phyloP scores from a whole-genome alignment of 2,888 invertebrate genomes.

The Eudasyphora cyanicolor region DNA sequence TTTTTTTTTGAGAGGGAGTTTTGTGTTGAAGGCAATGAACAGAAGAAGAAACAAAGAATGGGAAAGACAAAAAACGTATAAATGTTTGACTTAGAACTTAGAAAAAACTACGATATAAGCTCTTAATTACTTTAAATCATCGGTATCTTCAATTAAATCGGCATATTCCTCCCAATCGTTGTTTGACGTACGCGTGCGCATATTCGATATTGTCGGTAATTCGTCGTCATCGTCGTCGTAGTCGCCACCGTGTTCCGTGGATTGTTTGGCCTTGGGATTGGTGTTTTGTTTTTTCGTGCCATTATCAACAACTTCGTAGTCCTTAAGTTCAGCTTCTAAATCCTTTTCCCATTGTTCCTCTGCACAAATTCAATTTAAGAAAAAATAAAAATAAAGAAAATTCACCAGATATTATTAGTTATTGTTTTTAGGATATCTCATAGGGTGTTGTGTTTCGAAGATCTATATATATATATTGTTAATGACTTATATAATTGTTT shows the following conservation, averaged over 20 bases:
- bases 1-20: too few relatives aligned
- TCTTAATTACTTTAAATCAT: slow-evolving; percentile 81
- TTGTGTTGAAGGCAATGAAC: slow-evolving; percentile 55
- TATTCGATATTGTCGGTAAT: slow-evolving; percentile 77
- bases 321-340: slow-evolving; percentile 95
- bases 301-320: slow-evolving; percentile 93
- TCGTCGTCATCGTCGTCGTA: slow-evolving; percentile 72
- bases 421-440: slow-evolving; percentile 14
- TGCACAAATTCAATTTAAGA: slow-evolving; percentile 67
- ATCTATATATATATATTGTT: background rate
- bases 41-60: slow-evolving; percentile 69
- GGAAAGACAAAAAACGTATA: slow-evolving; percentile 70
- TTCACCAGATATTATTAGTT: slow-evolving; percentile 1
- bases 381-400: slow-evolving; percentile 46
- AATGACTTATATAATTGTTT: background rate
- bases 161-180: slow-evolving; percentile 80
- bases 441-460: background rate
- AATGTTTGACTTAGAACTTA: slow-evolving; percentile 74
- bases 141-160: slow-evolving; percentile 80
- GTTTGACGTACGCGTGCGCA: slow-evolving; percentile 79
- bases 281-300: slow-evolving; percentile 73
- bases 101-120: slow-evolving; percentile 80
- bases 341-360: slow-evolving; percentile 98
- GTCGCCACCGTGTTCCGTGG: background rate
- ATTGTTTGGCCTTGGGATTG: too few relatives aligned